Evolutionary conservation across 2,113 vertebrate species (phyloP).

Genomic region (Odobenus rosmarus): DNA sequence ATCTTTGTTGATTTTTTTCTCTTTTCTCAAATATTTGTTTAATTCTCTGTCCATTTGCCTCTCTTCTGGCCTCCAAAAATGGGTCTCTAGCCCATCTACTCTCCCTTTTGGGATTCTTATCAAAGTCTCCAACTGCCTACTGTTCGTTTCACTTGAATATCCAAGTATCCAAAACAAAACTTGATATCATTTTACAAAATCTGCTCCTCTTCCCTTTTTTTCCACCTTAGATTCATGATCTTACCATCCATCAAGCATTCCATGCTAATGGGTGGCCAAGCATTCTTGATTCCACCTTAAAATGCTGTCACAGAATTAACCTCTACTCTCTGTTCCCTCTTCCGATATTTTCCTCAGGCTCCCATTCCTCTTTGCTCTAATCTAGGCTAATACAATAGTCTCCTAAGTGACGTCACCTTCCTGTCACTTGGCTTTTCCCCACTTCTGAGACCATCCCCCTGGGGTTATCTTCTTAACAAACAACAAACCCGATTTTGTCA

Average conservation of each 20-base stretch:
- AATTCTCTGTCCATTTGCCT: background rate
- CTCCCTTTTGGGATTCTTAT: background rate
- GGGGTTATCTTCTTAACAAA: background rate
- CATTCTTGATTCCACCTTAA: background rate
- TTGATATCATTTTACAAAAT: background rate
- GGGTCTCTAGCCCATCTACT: background rate
- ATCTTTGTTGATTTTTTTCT: background rate
- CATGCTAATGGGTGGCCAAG: background rate
- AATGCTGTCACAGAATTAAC: background rate
- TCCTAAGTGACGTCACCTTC: background rate
- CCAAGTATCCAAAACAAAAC: slow-evolving; percentile 10
- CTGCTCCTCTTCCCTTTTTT: background rate
- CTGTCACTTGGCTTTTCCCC: background rate
- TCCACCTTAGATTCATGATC: background rate
- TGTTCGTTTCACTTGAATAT: background rate
- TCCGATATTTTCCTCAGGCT: background rate
- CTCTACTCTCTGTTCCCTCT: background rate
- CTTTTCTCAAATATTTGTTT: background rate
- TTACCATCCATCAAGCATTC: background rate
- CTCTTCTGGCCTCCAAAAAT: background rate
- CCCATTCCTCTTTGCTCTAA: background rate
- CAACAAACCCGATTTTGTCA: background rate
- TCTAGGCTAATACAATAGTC: background rate
- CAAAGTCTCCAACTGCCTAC: background rate
- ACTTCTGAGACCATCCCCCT: background rate